Conservation (phyloP, 2,888 invertebrate species). For the Griposia aprilina region DNA sequence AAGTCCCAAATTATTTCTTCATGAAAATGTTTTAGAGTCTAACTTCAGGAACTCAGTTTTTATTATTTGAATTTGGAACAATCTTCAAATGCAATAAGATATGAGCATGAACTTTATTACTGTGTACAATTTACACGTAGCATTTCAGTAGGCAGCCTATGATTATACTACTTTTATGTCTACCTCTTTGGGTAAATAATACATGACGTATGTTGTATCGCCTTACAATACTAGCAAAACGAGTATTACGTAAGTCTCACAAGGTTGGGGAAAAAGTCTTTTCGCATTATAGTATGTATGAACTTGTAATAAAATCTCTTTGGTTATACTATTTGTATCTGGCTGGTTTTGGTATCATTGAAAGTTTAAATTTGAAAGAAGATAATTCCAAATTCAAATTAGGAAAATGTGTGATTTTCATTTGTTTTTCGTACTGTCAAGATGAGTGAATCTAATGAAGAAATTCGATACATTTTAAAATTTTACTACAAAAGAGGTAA, state of each 20-base stretch:
- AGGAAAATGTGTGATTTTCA: too few species aligned
- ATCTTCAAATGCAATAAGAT: neutral
- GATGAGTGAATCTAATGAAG: too few species aligned
- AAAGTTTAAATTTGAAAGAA: too few species aligned
- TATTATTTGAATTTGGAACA: neutral
- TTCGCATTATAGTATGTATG: too few species aligned
- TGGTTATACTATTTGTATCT: too few species aligned
- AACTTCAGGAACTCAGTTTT: neutral
- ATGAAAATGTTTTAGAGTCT: neutral
- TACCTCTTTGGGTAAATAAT: neutral
- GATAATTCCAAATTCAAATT: too few species aligned
- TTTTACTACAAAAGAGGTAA: too few species aligned
- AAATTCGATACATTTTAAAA: too few species aligned
- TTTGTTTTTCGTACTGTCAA: too few species aligned
- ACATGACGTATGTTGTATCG: neutral
- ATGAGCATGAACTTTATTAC: neutral
- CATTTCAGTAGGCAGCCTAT: neutral
- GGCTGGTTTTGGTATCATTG: too few species aligned
- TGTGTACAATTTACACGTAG: neutral
- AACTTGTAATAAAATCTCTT: too few species aligned
- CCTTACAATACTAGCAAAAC: neutral
- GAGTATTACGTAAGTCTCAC: conserved; percentile 10
- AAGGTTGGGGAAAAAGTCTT: too few species aligned
- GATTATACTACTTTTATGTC: neutral
- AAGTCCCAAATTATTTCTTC: neutral